Base-by-base conservation (phyloP, 2,797 vertebrate genomes). In the Smutsia temminckii region DNA sequence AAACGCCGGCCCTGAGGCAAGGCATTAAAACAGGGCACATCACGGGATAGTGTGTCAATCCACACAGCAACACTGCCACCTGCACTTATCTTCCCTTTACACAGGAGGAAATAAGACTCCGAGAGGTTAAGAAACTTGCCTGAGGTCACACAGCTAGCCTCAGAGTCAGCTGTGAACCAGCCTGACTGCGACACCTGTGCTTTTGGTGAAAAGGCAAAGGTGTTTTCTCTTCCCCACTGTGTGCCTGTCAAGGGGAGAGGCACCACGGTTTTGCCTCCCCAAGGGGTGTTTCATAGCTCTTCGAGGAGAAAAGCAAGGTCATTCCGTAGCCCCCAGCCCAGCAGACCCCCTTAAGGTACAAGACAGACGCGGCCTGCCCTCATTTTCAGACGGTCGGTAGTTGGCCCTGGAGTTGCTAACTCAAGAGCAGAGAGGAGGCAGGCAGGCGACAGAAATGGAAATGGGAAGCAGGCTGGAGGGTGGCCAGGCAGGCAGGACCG, bases 121-220 rank as follows among this genome's bases (percentile, higher is more conserved):
- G 40, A 61, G 61, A 85, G 51, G 6, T 46, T 75, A 69, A 14
- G 69, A 29, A 83, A 71, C 42, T 37, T 37, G 34, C n/a, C 57
- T 5, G 5, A 80, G 64, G 34, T 63, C 77, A 74, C 72, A 59
- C 23, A 59, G 72, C 23, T 17, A 20, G 10, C 20, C 18, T 21
- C 57, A 27, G 69, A 74, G 69, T 32, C 6, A 42, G 59, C 37
- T 21, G 6, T 4, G 32, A 53, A 21, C 53, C 46, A 18, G 42
- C 21, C 59, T 5, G 40, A 10, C 21, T 4, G 2, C 0, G 8
- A 42, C 6, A 0, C 1, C 42, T 49, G 1, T 13, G 40, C 57
- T 84, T 71, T 53, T 7, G 1, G 8, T 25, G 10, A 57, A n/a
- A 85, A 74, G 40, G 77, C 53, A 66, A 4, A 3, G 5, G 25